phyloP scores from a whole-genome alignment of 2,888 invertebrate genomes.

The Embidobia sp. region DNA sequence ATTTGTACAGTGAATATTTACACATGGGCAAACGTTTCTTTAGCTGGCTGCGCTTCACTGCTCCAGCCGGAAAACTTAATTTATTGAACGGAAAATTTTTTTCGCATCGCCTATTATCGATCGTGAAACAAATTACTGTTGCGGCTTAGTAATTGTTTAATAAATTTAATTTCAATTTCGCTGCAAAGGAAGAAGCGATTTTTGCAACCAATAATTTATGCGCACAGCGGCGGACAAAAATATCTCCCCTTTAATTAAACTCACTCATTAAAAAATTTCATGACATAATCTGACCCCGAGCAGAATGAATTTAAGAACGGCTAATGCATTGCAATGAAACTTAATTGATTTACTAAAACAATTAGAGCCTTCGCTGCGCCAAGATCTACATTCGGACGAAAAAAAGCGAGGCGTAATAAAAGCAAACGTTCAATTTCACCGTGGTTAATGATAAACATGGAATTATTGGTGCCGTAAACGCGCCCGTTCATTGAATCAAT shows the following conservation, averaged over 20 bases:
- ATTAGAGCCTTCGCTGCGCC: constrained; percentile 10
- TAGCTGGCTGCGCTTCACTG: too few species aligned
- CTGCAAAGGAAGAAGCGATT: too few species aligned
- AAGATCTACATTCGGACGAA: neutral
- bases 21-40: too few species aligned
- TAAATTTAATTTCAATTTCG: too few species aligned
- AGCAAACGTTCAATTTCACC: constrained; percentile 27
- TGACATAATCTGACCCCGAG: neutral
- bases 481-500: constrained; percentile 18
- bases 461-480: constrained; percentile 22
- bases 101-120: too few species aligned
- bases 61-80: too few species aligned
- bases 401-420: constrained; percentile 3
- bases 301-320: constrained; percentile 3
- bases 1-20: too few species aligned
- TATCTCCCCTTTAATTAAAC: neutral
- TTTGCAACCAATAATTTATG: too few species aligned
- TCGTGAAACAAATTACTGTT: too few species aligned
- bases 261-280: constrained; percentile 5
- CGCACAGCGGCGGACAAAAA: too few species aligned
- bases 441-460: constrained; percentile 20
- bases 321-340: constrained; percentile 12
- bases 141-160: too few species aligned
- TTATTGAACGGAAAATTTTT: too few species aligned
- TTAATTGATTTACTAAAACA: constrained; percentile 24